Conservation (phyloP, 2,888 invertebrate species). For the Nomada ruficornis region DNA sequence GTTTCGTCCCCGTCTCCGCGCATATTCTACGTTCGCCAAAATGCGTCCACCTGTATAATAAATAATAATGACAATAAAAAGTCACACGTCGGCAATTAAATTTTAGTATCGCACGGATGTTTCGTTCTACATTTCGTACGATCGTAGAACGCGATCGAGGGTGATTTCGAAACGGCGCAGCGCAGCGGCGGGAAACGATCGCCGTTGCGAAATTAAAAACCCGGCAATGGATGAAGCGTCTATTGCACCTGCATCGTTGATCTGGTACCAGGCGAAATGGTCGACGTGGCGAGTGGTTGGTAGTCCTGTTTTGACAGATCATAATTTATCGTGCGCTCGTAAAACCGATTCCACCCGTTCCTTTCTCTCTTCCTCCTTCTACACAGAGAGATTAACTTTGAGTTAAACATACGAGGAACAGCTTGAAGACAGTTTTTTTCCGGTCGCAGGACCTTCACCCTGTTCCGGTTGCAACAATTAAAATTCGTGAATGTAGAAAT, state of each 20-base stretch:
- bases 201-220: slow-evolving; percentile 44
- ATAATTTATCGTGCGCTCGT: slow-evolving; percentile 78
- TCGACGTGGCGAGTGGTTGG: slow-evolving; percentile 71
- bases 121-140: neutral
- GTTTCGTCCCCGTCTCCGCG: too few relatives aligned
- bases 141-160: slow-evolving; percentile 20
- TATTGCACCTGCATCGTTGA: slow-evolving; percentile 60
- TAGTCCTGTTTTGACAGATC: slow-evolving; percentile 79
- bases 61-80: neutral
- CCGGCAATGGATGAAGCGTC: slow-evolving; percentile 17
- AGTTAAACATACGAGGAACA: slow-evolving; percentile 28
- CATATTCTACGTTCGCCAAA: too few relatives aligned
- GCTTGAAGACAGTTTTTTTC: neutral
- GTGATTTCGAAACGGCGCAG: slow-evolving; percentile 16
- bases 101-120: neutral
- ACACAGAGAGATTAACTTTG: slow-evolving; percentile 42
- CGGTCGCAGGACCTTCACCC: neutral
- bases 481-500: neutral
- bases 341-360: slow-evolving; percentile 73
- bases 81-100: slow-evolving; percentile 1
- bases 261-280: slow-evolving; percentile 59
- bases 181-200: slow-evolving; percentile 13
- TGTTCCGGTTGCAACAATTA: too few relatives aligned
- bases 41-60: too few relatives aligned
- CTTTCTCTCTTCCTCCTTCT: slow-evolving; percentile 46